Evolutionary conservation across 2,888 invertebrate species (phyloP), one percentile per base, ranked within the genome.

Genomic region (Silvanus unidentatus): DNA sequence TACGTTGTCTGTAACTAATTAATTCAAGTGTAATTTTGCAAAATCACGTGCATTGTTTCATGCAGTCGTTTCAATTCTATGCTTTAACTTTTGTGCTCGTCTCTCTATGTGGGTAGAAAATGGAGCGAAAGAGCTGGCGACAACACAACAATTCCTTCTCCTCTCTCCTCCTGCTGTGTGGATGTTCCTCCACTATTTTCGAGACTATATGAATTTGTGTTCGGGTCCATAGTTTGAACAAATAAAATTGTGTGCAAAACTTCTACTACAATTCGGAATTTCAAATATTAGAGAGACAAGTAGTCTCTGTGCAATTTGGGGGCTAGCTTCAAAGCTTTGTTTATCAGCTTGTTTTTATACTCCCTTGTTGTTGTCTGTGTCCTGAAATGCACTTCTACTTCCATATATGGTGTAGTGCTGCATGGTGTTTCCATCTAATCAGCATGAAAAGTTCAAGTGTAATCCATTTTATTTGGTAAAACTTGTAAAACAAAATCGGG

Each of bases 21-120:
- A 53, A 53, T 53, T 49, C 40, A 47, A 48, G 51, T 43, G 50
- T 49, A 49, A 53, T 53, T 53, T 49, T 45, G 53, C 46, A 44
- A 53, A 53, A 49, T 53, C 53, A 49, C 51, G 49, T 51, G 49
- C 53, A 53, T 53, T 53, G 53, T 53, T 53, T 47, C 36, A 40
- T 38, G 37, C 37, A 32, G 32, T 12, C 32, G 32, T 22, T 22
- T 22, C 4, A 22, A 22, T 22, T 22, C 22, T 22, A 8, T 3
- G 22, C 22, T 22, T 22, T 22, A 22, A 22, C 3, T 8, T 22
- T 22, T 22, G n/a, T n/a, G n/a, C n/a, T n/a, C n/a, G n/a, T n/a
- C n/a, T n/a, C 22, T 22, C 4, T 22, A 8, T 22, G 22, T 22
- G 3, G 3, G 22, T 22, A 22, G 3, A 22, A 8, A 22, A 22